Base-by-base conservation (phyloP, 2,113 vertebrate genomes). In the Natator depressus region DNA sequence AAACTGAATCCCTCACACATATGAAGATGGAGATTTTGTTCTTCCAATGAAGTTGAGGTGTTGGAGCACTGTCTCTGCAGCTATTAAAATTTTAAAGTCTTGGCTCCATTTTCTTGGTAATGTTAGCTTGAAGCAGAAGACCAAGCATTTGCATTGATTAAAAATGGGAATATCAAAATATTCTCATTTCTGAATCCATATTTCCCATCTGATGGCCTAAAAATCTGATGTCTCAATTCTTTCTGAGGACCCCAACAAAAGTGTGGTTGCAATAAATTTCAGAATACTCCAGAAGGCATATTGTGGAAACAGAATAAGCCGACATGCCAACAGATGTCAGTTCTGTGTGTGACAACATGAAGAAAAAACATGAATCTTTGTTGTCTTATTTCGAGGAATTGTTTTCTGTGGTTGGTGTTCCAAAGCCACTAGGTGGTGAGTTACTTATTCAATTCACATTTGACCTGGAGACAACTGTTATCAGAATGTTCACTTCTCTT, bases 361-460 rank as follows among this genome's bases (percentile, higher is more conserved):
- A 80, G 78, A 92, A 91, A 27, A 82, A 94, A 89, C 3, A 12
- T 1, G 4, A 54, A n/a, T 90, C 91, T 89, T 59, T 92, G 69
- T 53, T 42, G 1, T 53, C 88, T 93, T 85, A 49, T 95, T 82
- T 87, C 3, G 5, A 89, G 89, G 95, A 96, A 97, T 95, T 93
- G 91, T 90, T 89, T 96, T 97, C 87, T 93, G 91, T 84, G 89
- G 85, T 8, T 93, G 92, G 42, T 91, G 97, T 95, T 89, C 88
- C 90, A 87, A 94, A 93, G 93, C 90, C 89, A 91, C 91, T 88
- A 17, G 6, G 95, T 57, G 91, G 88, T 4, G 24, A 93, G 87
- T 89, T 93, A 93, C 42, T 85, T 94, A 95, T 96, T 93, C 94
- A 96, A 94, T 95, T 97, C 93, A 96, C 95, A 95, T 97, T 95